Conservation (phyloP, 2,113 vertebrate genomes). For the Illadopsis cleaveri region DNA sequence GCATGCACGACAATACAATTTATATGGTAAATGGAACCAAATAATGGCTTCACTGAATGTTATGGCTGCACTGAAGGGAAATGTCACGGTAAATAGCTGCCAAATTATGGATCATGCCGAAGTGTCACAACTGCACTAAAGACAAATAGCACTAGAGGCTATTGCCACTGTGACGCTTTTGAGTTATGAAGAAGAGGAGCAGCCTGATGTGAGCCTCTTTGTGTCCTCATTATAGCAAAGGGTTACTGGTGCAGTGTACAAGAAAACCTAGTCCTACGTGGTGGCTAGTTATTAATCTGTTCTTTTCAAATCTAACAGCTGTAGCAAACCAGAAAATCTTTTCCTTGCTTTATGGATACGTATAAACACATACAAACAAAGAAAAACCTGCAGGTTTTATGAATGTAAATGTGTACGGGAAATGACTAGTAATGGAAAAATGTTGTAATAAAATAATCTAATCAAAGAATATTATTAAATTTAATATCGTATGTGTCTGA, state of each 20-base stretch:
- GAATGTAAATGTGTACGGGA: constrained; percentile 62
- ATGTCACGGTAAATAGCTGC: constrained; percentile 88
- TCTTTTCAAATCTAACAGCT: constrained; percentile 59
- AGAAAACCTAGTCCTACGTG: constrained; percentile 46
- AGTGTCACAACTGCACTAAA: constrained; percentile 85
- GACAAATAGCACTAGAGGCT: constrained; percentile 83
- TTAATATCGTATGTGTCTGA: constrained; percentile 64
- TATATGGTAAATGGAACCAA: constrained; percentile 89
- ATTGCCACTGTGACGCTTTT: constrained; percentile 76
- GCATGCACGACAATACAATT: constrained; percentile 86
- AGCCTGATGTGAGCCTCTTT: constrained; percentile 76
- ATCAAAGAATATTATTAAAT: constrained; percentile 72
- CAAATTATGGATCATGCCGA: constrained; percentile 86
- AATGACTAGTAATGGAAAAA: constrained; percentile 72
- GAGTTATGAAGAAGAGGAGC: constrained; percentile 82
- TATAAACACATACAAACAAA: constrained; percentile 34
- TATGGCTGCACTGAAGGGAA: constrained; percentile 85
- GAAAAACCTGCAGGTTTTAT: constrained; percentile 60
- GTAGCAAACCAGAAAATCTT: constrained; percentile 46
- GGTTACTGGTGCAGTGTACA: constrained; percentile 65
- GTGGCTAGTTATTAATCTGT: constrained; percentile 72
- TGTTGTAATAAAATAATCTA: constrained; percentile 68
- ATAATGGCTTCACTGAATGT: constrained; percentile 86
- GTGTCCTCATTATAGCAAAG: constrained; percentile 78
- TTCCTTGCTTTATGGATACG: constrained; percentile 21